These are phyloP conservation scores for Lochmaea capreae DNA, from an alignment of 2,888 invertebrate genomes.

Conservation along the genomic window DNA sequence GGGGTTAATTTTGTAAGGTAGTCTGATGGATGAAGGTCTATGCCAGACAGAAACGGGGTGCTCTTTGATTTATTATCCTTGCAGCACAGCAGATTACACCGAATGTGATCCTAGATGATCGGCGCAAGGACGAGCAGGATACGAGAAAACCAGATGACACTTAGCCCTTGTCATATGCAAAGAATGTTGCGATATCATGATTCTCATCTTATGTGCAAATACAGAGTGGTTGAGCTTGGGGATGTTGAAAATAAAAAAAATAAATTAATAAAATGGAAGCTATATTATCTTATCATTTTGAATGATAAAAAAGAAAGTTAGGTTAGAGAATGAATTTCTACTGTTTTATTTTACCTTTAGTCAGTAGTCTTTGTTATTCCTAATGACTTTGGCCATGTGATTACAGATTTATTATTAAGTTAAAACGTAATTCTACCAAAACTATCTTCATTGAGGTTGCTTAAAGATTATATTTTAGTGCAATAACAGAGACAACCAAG, in stretches of 20 bases:
- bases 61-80: constrained; percentile 64
- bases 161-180: constrained; percentile 59
- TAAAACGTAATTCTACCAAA: no score
- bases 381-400: no score
- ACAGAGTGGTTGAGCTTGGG: constrained; percentile 8
- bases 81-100: constrained; percentile 64
- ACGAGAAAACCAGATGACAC: constrained; percentile 60
- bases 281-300: no score
- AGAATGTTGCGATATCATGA: constrained; percentile 42
- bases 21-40: constrained; percentile 60
- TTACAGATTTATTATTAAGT: no score
- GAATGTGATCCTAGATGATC: constrained; percentile 62
- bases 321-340: no score
- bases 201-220: constrained; percentile 35
- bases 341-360: no score
- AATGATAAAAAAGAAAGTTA: no score
- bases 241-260: constrained; percentile 18
- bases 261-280: not conserved
- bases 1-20: constrained; percentile 44
- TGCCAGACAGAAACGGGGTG: constrained; percentile 54
- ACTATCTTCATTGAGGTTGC: no score
- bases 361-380: no score
- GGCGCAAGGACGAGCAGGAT: constrained; percentile 56
- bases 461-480: no score
- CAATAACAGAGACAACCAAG: no score